phyloP scores from a whole-genome alignment of 2,113 vertebrate genomes.

The Lichenostomus cassidix region DNA sequence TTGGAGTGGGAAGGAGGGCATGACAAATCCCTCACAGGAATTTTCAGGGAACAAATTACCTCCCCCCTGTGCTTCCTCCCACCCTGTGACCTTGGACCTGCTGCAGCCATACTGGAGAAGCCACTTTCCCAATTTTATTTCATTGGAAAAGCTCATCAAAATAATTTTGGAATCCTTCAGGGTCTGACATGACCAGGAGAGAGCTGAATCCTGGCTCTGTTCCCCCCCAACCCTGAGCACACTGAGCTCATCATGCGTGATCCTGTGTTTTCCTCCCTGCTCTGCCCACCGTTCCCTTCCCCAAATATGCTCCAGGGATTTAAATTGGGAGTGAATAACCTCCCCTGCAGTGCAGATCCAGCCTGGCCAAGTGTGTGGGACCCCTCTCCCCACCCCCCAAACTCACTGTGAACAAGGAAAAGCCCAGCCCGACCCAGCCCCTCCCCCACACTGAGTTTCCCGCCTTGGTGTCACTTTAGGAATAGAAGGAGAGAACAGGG shows the following conservation, averaged over 20 bases:
- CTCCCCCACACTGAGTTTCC: not conserved
- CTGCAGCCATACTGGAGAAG: fast-evolving
- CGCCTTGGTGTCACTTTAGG: not conserved
- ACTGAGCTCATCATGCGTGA: fast-evolving
- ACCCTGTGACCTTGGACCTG: not conserved
- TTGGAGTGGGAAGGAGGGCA: not conserved
- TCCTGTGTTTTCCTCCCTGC: not conserved
- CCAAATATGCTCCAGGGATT: fast-evolving
- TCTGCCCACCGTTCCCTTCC: not conserved
- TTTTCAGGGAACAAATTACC: constrained; percentile 12
- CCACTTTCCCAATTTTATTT: not conserved
- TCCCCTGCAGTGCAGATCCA: not conserved
- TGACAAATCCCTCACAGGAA: not conserved
- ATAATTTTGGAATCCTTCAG: not conserved
- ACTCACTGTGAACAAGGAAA: constrained; percentile 49
- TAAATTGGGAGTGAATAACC: not conserved
- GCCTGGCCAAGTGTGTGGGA: not conserved
- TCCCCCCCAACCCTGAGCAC: not conserved
- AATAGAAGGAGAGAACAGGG: not conserved
- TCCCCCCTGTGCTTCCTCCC: not conserved
- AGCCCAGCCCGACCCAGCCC: not conserved
- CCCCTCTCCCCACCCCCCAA: not conserved
- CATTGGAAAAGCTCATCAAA: not conserved
- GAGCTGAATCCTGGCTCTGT: not conserved
- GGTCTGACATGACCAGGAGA: not conserved